These are phyloP conservation scores for Monochamus alternatus DNA, from an alignment of 2,888 invertebrate species.

Conservation along the genomic window DNA sequence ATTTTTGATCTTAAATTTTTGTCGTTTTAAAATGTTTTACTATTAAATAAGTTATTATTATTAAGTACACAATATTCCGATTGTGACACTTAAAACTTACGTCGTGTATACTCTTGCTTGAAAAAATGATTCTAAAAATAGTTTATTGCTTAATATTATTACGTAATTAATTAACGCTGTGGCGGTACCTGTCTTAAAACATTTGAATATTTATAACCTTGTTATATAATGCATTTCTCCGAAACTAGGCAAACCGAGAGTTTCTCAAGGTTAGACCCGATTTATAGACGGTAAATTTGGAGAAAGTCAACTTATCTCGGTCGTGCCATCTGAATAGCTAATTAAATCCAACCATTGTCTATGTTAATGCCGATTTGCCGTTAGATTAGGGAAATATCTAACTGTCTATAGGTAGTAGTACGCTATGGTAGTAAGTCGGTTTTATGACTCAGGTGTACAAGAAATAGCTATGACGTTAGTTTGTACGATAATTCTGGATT, in stretches of 20 bases:
- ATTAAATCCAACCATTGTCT: slow-evolving; percentile 10
- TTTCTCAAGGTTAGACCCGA: slow-evolving; percentile 27
- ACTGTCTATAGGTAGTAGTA: background rate
- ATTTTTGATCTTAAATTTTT: too few relatives aligned
- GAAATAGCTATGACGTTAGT: background rate
- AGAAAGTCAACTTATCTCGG: slow-evolving; percentile 19
- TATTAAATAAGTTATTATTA: too few relatives aligned
- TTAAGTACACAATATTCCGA: too few relatives aligned
- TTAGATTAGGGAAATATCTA: slow-evolving; percentile 18
- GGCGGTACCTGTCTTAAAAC: slow-evolving; percentile 14
- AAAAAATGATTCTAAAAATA: background rate
- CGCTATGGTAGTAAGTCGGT: too few relatives aligned
- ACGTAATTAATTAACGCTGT: background rate
- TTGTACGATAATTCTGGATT: background rate
- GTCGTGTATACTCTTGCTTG: too few relatives aligned
- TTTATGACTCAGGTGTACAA: background rate
- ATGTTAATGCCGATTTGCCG: slow-evolving; percentile 18
- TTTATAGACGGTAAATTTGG: slow-evolving; percentile 7
- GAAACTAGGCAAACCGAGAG: slow-evolving; percentile 24
- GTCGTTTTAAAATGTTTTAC: too few relatives aligned
- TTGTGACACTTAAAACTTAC: too few relatives aligned
- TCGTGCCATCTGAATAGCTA: slow-evolving; percentile 14
- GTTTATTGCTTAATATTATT: background rate
- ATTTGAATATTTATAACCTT: background rate
- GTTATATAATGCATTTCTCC: slow-evolving; percentile 1